These are phyloP conservation scores for Brachystomella parvula DNA, from an alignment of 1,140 invertebrate species.

Conservation along the genomic window DNA sequence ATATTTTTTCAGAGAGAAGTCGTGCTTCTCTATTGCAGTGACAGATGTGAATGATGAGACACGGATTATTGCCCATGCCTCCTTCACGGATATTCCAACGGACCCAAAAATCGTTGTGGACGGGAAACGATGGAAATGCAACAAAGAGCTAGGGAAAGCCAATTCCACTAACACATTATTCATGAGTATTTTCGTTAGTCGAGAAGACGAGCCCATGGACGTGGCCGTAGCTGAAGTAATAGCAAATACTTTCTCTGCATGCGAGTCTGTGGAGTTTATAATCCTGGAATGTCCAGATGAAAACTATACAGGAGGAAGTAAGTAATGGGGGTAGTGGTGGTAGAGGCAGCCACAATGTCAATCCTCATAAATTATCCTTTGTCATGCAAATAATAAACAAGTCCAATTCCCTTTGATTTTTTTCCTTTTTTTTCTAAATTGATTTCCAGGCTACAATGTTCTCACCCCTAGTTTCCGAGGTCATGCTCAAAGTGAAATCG, in stretches of 20 bases:
- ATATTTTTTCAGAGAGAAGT: slow-evolving; percentile 23
- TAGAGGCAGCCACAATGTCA: background rate
- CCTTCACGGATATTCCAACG: slow-evolving; percentile 22
- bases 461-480: slow-evolving; percentile 8
- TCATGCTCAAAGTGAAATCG: background rate
- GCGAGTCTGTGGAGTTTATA: slow-evolving; percentile 14
- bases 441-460: slow-evolving; percentile 14
- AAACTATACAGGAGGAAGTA: slow-evolving; percentile 10
- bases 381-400: background rate
- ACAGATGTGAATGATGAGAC: background rate
- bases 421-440: background rate
- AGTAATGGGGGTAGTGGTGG: background rate
- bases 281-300: slow-evolving; percentile 16
- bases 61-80: slow-evolving; percentile 19
- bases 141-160: background rate
- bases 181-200: slow-evolving; percentile 9
- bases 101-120: slow-evolving; percentile 11
- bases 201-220: slow-evolving; percentile 2
- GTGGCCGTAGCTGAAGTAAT: slow-evolving; percentile 14
- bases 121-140: slow-evolving; percentile 21
- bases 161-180: slow-evolving; percentile 9
- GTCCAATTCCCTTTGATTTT: background rate
- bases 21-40: slow-evolving; percentile 22
- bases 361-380: background rate
- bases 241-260: slow-evolving; percentile 20